Evolutionary conservation across 2,888 invertebrate genomes (phyloP).

Genomic region (Aphelenchoides bicaudatus): DNA sequence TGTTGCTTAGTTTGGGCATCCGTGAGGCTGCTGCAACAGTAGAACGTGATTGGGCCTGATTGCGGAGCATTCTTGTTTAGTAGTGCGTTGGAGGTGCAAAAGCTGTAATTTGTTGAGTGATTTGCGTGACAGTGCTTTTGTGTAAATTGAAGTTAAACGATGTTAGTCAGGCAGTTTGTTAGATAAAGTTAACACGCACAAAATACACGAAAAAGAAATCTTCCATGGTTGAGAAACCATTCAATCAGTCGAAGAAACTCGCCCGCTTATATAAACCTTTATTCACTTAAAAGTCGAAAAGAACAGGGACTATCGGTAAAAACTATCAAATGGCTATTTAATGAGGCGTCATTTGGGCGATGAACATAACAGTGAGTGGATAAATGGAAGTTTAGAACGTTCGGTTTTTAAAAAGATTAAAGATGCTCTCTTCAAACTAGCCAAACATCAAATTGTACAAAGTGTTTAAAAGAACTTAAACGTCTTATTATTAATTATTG

Average conservation of each 20-base stretch:
- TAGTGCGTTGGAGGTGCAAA: too few relatives aligned
- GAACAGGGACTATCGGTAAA: too few relatives aligned
- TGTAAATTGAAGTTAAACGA: too few relatives aligned
- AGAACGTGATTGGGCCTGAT: neutral
- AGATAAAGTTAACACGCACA: neutral
- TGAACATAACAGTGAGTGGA: neutral
- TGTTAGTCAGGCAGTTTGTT: too few relatives aligned
- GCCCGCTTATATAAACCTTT: neutral
- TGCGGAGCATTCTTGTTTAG: conserved; percentile 1
- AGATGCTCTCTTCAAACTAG: too few relatives aligned
- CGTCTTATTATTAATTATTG: too few relatives aligned
- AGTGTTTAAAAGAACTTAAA: too few relatives aligned
- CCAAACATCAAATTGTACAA: too few relatives aligned
- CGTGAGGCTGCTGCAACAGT: conserved; percentile 9
- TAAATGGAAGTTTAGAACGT: neutral
- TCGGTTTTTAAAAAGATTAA: neutral
- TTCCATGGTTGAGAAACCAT: neutral
- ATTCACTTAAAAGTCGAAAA: too few relatives aligned
- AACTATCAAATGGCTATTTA: neutral
- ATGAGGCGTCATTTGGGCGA: neutral
- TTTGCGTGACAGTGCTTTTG: too few relatives aligned
- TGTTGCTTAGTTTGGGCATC: conserved; percentile 20
- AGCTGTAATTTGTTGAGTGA: too few relatives aligned
- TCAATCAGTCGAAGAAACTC: neutral
- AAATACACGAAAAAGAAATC: neutral